Evolutionary conservation across 2,113 vertebrate species (phyloP), one percentile per base, ranked within the genome.

Genomic region (Cyprinodon brontotheroides): DNA sequence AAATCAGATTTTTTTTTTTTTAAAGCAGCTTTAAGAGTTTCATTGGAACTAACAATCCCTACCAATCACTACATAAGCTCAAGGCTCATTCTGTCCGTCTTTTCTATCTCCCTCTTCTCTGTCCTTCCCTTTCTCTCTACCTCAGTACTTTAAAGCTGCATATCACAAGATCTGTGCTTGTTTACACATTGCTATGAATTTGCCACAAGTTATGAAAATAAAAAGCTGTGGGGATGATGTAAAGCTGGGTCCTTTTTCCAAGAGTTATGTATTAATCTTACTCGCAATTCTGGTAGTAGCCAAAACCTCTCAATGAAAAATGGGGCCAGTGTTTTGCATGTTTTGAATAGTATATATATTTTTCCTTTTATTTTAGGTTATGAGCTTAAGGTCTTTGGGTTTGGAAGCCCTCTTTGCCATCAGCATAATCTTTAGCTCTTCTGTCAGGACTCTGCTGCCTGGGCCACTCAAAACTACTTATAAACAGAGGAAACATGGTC

Each of bases 1-100:
- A 76, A 90, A 89, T 80, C 20, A 68, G 57, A 79, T 82, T 89
- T 90, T 87, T 78, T 61, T n/a, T 82, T 89, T 90, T 87, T 78
- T 61, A 91, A 92, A 91, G 81, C 87, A 86, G 89, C 88, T 92
- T 93, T 87, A 80, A 82, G 83, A 84, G 84, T 90, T 72, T 92
- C 80, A 85, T 83, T 86, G 82, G 88, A 80, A 75, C 84, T 17
- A 76, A 75, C 77, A 91, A 90, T 91, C 85, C 84, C 73, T 61
- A 77, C 82, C 84, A 91, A 89, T 91, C 87, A 82, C 72, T 69
- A 79, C 77, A 68, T 63, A 78, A 78, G 86, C 82, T 86, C 88
- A 89, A 86, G 75, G 74, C 72, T 75, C 70, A 63, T 45, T 75
- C 83, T 75, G 63, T 45, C 71, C 50, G 68, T 41, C 61, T 65